Base-by-base conservation (phyloP, 2,113 vertebrate genomes). In the Pogonocichla stellata region DNA sequence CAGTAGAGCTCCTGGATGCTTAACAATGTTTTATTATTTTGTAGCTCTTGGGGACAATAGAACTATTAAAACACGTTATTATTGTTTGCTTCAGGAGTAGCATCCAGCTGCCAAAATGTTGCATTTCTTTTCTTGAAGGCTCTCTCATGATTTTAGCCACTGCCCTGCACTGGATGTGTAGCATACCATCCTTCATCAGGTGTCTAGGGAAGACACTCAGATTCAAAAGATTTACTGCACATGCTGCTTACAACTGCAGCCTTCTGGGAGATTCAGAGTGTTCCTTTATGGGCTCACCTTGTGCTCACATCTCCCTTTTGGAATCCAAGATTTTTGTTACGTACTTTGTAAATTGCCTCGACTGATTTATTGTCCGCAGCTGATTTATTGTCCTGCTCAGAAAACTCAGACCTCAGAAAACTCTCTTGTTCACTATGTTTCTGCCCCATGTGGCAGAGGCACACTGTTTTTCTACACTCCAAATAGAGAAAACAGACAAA, bases 401-500 rank as follows among this genome's bases (percentile, higher is more conserved):
- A 51, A 50, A 50, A 50, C 48, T 50, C 48, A 83, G 64, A 74
- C 64, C 71, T 90, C 79, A 91, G 70, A 81, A 95, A 61, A 75
- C 33, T 83, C 42, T 33, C 72, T 79, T 80, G 71, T 80, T 93
- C 57, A 8, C 7, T 57, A 1, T 42, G 45, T 80, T 96, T 88
- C 88, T 88, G 60, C 75, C 75, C 88, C 60, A 8, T 53, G 69
- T 83, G 88, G 88, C 65, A 53, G 34, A 81, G 56, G 48, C 80
- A 51, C 29, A 10, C 64, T 64, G 38, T 74, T 94, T 87, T 93
- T 29, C 74, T 94, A 13, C 15, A 5, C 33, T 80, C 43, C 48
- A 73, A 29, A 93, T 56, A 80, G 69, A 94, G 81, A 93, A 95
- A 95, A 93, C 72, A 94, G 90, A 80, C 88, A 86, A 70, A 94